These are phyloP conservation scores for Clistopyga incitator DNA, from an alignment of 2,888 invertebrate species.

Conservation along the genomic window DNA sequence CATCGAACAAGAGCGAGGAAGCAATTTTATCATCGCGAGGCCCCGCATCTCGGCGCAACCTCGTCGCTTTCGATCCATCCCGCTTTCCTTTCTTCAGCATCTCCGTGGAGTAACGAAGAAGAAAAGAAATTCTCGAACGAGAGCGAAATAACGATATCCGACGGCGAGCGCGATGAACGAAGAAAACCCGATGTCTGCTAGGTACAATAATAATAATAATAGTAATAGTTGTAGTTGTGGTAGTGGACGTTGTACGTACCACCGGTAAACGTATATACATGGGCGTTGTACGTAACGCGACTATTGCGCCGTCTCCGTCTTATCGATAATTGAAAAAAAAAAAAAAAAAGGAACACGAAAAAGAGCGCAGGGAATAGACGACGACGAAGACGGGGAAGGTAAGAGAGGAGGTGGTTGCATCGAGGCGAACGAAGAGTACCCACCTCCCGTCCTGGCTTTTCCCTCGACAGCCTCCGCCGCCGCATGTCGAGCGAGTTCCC, in stretches of 20 bases:
- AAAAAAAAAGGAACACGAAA: too few species aligned
- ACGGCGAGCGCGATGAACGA: slow-evolving; percentile 59
- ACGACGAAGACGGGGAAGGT: slow-evolving; percentile 25
- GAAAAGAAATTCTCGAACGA: slow-evolving; percentile 8
- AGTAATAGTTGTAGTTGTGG: slow-evolving; percentile 40
- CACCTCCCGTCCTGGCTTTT: slow-evolving; percentile 57
- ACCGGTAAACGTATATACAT: slow-evolving; percentile 14
- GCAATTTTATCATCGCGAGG: slow-evolving; percentile 75
- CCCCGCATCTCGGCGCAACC: slow-evolving; percentile 57
- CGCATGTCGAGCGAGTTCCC: slow-evolving; percentile 15
- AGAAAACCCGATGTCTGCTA: slow-evolving; percentile 60
- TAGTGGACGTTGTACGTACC: slow-evolving; percentile 56
- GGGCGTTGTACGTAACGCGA: slow-evolving; percentile 67
- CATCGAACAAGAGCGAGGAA: slow-evolving; percentile 71
- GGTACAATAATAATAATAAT: slow-evolving; percentile 41
- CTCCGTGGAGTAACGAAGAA: slow-evolving; percentile 30
- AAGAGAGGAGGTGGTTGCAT: slow-evolving; percentile 13
- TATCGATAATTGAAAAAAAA: slow-evolving; percentile 81
- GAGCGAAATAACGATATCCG: slow-evolving; percentile 49
- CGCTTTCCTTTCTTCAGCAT: slow-evolving; percentile 20
- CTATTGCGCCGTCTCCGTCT: slow-evolving; percentile 78
- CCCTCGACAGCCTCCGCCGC: slow-evolving; percentile 27
- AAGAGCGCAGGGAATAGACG: slow-evolving; percentile 41
- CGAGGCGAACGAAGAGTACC: slow-evolving; percentile 40
- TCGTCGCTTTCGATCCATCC: slow-evolving; percentile 50